Conservation (phyloP, 1,140 invertebrate species). For the silkworm (Bombyx mori) region DNA sequence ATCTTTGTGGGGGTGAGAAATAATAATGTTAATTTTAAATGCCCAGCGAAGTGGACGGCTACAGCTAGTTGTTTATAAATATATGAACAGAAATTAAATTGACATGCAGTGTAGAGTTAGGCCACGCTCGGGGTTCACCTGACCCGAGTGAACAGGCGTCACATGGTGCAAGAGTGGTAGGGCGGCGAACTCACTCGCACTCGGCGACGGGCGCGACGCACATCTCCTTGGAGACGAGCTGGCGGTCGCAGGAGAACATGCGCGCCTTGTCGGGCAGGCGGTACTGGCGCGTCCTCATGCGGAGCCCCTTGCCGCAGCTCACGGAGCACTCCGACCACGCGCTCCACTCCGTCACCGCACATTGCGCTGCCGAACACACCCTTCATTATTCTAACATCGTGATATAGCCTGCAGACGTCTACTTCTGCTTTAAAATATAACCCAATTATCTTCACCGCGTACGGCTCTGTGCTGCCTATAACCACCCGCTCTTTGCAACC, state of each 20-base stretch:
- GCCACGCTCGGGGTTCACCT: not conserved
- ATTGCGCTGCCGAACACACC: slow-evolving; percentile 75
- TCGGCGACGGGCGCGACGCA: slow-evolving; percentile 81
- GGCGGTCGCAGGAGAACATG: slow-evolving; percentile 84
- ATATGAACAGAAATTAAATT: slow-evolving; percentile 2
- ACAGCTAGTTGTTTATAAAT: not conserved
- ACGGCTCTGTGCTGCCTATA: no score
- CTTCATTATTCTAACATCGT: no score
- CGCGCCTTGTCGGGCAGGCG: slow-evolving; percentile 82
- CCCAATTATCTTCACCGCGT: no score
- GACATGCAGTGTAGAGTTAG: not conserved
- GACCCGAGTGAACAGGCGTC: no score
- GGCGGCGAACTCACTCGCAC: slow-evolving; percentile 74
- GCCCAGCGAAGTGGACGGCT: no score
- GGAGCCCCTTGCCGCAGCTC: slow-evolving; percentile 89
- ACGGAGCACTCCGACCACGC: slow-evolving; percentile 88
- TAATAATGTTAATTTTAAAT: no score
- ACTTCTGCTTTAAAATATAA: no score
- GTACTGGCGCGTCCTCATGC: slow-evolving; percentile 85
- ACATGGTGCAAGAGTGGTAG: no score
- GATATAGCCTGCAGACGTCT: no score
- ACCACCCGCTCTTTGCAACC: no score
- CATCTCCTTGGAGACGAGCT: slow-evolving; percentile 90
- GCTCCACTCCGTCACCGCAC: slow-evolving; percentile 81
- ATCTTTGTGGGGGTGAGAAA: no score